Conservation (phyloP, 2,797 vertebrate genomes). For the Periophthalmus magnuspinnatus region DNA sequence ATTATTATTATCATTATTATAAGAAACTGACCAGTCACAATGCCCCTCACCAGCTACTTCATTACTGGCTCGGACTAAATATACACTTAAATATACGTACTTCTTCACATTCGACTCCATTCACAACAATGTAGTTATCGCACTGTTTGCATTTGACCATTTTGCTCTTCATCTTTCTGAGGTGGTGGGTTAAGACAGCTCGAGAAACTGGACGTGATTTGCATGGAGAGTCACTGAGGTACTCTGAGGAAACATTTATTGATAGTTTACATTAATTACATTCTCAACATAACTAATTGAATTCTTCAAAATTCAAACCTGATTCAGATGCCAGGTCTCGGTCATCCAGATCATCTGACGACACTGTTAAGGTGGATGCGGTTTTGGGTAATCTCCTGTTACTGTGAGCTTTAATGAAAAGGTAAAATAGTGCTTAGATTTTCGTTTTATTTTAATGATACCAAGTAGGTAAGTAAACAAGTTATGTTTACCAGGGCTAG, state of each 20-base stretch:
- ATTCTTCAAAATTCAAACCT: slow-evolving; percentile 62
- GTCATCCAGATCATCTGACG: slow-evolving; percentile 88
- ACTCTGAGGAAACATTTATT: slow-evolving; percentile 50
- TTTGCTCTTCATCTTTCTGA: slow-evolving; percentile 86
- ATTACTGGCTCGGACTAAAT: too few relatives aligned
- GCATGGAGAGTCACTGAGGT: slow-evolving; percentile 49
- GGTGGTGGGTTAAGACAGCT: slow-evolving; percentile 85
- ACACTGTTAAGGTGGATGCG: slow-evolving; percentile 80
- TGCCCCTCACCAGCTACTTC: too few relatives aligned
- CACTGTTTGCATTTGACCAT: slow-evolving; percentile 91
- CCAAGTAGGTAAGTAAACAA: neutral
- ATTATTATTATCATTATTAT: too few relatives aligned
- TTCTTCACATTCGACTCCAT: slow-evolving; percentile 91
- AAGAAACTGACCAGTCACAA: too few relatives aligned
- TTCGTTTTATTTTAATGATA: slow-evolving; percentile 1
- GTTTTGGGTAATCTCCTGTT: slow-evolving; percentile 77
- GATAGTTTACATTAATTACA: neutral
- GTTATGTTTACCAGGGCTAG: slow-evolving; percentile 84
- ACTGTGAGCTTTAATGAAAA: slow-evolving; percentile 65
- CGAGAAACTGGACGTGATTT: slow-evolving; percentile 76
- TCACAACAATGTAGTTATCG: slow-evolving; percentile 89
- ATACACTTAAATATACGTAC: slow-evolving; percentile 59
- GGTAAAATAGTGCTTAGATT: slow-evolving; percentile 1
- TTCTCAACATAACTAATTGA: neutral
- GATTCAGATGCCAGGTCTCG: slow-evolving; percentile 76